Base-by-base conservation (phyloP, 2,113 vertebrate genomes). In the Calonectris borealis region DNA sequence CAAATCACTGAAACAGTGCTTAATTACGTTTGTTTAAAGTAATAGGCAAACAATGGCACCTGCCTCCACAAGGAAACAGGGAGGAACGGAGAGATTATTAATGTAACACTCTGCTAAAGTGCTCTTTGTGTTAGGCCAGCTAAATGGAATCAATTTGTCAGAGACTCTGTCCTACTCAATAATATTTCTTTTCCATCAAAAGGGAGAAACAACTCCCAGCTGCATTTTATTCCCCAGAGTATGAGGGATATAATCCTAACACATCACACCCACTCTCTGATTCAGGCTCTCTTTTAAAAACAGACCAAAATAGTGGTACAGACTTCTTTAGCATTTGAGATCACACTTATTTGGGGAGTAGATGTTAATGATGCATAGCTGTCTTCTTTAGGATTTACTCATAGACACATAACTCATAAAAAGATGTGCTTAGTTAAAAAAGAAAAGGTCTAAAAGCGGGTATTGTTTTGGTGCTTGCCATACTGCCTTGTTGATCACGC, bases 111-210 rank as follows among this genome's bases (percentile, higher is more conserved):
- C 77, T 55, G 21, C 21, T 80, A 34, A 94, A 94, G 16, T 66
- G 54, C 5, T 94, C 32, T 83, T 73, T 61, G 16, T 75, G 29
- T 81, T 88, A 94, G 77, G n/a, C 27, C 48, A 94, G 31, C 11
- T 96, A 92, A 92, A 82, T 65, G 22, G 40, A 76, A 94, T 62
- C 48, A 88, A 69, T 93, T 90, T 93, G 34, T 89, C 69, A 92
- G 65, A 92, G 52, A n/a, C 16, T 69, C 11, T 69, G 72, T 71
- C 64, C 40, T 82, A 44, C 21, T 81, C 14, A 51, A 88, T 92
- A 88, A 70, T 84, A 95, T 82, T 95, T 88, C 11, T 81, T 92
- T 78, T 71, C 34, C 34, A 61, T 72, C 49, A 82, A 75, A 82
- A 36, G 5, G 21, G 40, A 91, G 72, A 91, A 92, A 78, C 14